These are phyloP conservation scores for Telenomus remus DNA, from an alignment of 1,140 invertebrate species.

Conservation along the genomic window DNA sequence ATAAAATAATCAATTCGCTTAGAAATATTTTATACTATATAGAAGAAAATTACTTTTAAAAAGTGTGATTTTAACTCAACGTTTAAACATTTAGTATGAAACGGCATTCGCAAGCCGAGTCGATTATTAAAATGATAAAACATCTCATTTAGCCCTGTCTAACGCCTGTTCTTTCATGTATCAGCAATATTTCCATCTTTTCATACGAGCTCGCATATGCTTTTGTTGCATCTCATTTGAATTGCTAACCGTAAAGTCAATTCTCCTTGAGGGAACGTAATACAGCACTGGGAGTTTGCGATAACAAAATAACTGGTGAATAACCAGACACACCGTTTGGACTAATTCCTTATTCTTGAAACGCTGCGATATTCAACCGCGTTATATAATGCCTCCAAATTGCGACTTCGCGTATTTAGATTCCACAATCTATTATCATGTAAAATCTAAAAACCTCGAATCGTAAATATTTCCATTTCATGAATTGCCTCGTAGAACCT, in stretches of 20 bases:
- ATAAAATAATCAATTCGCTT: too few species aligned
- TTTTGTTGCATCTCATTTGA: slow-evolving; percentile 57
- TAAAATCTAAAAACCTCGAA: slow-evolving; percentile 3
- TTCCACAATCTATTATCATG: slow-evolving; percentile 4
- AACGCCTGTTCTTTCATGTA: slow-evolving; percentile 43
- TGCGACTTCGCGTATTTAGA: slow-evolving; percentile 9
- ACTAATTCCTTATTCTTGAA: slow-evolving; percentile 50
- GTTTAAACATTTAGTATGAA: slow-evolving; percentile 5
- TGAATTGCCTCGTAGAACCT: too few species aligned
- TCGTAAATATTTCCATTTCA: not conserved
- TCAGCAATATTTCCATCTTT: slow-evolving; percentile 50
- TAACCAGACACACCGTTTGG: slow-evolving; percentile 40
- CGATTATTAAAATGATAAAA: slow-evolving; percentile 47
- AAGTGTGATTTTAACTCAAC: slow-evolving; percentile 1
- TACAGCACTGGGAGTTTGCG: slow-evolving; percentile 31
- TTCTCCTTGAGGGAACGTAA: slow-evolving; percentile 50
- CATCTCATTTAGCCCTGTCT: slow-evolving; percentile 37
- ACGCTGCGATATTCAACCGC: slow-evolving; percentile 33
- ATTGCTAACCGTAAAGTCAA: slow-evolving; percentile 56
- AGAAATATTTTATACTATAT: too few species aligned
- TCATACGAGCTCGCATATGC: slow-evolving; percentile 48
- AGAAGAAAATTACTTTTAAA: too few species aligned
- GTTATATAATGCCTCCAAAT: slow-evolving; percentile 28
- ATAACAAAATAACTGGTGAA: slow-evolving; percentile 53
- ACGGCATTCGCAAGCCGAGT: not conserved